Evolutionary conservation across 2,797 vertebrate genomes (phyloP), one percentile per base, ranked within the genome.

Genomic region (Lacerta agilis): DNA sequence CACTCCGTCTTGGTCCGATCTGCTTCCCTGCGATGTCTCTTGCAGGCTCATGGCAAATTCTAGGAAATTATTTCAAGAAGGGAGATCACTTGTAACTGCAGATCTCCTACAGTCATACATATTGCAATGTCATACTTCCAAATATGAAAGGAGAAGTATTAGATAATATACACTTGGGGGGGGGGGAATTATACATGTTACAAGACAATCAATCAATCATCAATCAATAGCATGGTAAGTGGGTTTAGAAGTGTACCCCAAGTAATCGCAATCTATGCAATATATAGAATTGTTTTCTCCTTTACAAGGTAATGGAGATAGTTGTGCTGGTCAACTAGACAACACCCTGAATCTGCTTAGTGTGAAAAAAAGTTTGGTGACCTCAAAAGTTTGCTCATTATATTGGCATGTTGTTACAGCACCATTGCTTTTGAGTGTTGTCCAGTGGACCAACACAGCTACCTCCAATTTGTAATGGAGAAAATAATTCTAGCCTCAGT

Each of bases 401-500:
- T 72, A 75, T 75, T 41, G 49, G 38, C 33, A 49, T 38, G 61
- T 55, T 61, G 69, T 84, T 86, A 25, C 33, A 23, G 41, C 78
- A 78, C 41, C 25, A 27, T 73, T 84, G 45, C 5, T 73, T 83
- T 84, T 38, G 49, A 49, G 25, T 84, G 5, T 64, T 64, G 61
- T 67, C 75, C 45, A 36, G 23, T 25, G 61, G 79, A 29, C 36
- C 36, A 66, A 66, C 29, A 49, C 41, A 66, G 55, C 38, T 33
- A 7, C 58, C 41, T 23, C 38, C 41, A 86, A 49, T n/a, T 86
- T 86, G 80, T 41, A 38, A 82, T 72, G 66, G 43, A 73, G 15
- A 79, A 86, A 83, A 73, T 79, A 88, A 66, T 83, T 79, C 61
- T 43, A 72, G 25, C 15, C 6, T 27, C 55, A 79, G 81, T 5